Evolutionary conservation across 2,113 vertebrate species (phyloP).

Genomic region (Limnothrissa miodon): DNA sequence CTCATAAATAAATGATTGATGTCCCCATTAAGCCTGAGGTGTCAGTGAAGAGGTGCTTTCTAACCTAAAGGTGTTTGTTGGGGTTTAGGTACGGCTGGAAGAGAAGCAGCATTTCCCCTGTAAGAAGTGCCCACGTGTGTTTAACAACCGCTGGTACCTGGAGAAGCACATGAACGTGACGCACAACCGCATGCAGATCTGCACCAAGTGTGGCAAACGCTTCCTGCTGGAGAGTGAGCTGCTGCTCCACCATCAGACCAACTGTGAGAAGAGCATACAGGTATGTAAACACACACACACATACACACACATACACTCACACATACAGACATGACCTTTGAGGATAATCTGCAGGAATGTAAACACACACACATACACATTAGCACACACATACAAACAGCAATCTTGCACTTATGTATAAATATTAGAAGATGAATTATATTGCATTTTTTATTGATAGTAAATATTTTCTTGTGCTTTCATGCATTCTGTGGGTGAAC

Average conservation of each 20-base stretch:
- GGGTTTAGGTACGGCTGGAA: slow-evolving; percentile 67
- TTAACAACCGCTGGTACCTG: slow-evolving; percentile 98
- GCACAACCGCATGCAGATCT: slow-evolving; percentile 96
- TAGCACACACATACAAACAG: background rate
- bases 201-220: slow-evolving; percentile 89
- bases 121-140: slow-evolving; percentile 91
- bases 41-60: background rate
- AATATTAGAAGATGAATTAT: background rate
- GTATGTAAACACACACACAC: slow-evolving; percentile 60
- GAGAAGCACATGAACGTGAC: slow-evolving; percentile 98
- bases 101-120: slow-evolving; percentile 92
- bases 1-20: background rate
- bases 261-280: slow-evolving; percentile 98
- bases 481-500: background rate
- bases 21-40: background rate
- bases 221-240: slow-evolving; percentile 94
- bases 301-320: background rate
- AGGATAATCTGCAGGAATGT: too few species aligned
- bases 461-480: background rate
- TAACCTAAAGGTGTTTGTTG: background rate
- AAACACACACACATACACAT: background rate
- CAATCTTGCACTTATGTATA: background rate
- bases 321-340: background rate
- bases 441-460: background rate
- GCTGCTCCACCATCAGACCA: slow-evolving; percentile 91